These are phyloP conservation scores for Anthophora plumipes DNA, from an alignment of 2,888 invertebrate genomes.

Conservation along the genomic window DNA sequence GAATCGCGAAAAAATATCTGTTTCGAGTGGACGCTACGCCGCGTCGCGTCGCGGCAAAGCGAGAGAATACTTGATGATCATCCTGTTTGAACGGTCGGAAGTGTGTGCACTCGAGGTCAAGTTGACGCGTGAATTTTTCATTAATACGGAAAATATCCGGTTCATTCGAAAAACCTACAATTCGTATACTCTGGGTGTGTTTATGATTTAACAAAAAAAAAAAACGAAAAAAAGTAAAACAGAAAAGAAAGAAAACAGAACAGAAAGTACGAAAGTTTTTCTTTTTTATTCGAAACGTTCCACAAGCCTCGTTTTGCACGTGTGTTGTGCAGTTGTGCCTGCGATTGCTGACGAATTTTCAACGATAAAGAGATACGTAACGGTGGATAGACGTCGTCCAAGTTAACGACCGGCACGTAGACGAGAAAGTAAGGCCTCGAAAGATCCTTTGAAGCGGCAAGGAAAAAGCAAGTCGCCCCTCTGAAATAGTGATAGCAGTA, in stretches of 20 bases:
- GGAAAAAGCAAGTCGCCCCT: conserved; percentile 27
- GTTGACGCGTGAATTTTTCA: background rate
- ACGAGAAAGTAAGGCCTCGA: background rate
- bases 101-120: background rate
- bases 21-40: background rate
- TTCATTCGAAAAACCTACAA: background rate
- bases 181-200: background rate
- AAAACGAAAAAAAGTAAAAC: too few relatives aligned
- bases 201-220: too few relatives aligned
- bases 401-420: conserved; percentile 1
- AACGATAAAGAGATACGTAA: background rate
- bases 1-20: conserved; percentile 7
- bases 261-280: background rate
- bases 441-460: conserved; percentile 27
- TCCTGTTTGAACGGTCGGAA: background rate
- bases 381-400: background rate
- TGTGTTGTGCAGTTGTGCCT: too few relatives aligned
- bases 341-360: conserved; percentile 2
- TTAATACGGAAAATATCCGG: background rate
- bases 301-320: too few relatives aligned
- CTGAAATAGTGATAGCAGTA: conserved; percentile 44
- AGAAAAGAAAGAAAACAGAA: too few relatives aligned
- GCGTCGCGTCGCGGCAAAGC: too few relatives aligned
- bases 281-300: background rate
- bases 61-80: conserved; percentile 2